Evolutionary conservation across 2,888 invertebrate genomes (phyloP).

Genomic region (Coleophora flavipennella): DNA sequence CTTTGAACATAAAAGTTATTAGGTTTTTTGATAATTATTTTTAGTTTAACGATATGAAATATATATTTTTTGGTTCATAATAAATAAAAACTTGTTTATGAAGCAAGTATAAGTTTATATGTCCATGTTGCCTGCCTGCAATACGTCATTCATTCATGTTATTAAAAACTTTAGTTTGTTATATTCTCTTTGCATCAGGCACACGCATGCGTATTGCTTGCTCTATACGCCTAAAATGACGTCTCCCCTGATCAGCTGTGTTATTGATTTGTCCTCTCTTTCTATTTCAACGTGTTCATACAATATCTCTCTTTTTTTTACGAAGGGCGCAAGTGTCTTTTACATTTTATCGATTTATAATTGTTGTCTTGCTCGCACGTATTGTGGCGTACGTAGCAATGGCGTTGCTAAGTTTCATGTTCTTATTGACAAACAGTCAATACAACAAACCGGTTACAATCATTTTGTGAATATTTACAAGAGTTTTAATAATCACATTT

Average conservation of each 20-base stretch:
- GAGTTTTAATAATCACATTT: conserved; percentile 8
- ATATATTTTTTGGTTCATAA: too few relatives aligned
- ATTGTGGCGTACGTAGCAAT: too few relatives aligned
- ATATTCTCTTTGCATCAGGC: background rate
- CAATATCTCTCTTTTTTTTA: background rate
- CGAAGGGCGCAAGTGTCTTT: background rate
- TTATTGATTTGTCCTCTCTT: conserved; percentile 7
- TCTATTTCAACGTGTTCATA: background rate
- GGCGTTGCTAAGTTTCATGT: background rate
- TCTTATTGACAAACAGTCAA: background rate
- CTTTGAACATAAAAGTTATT: too few relatives aligned
- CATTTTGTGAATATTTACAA: conserved; percentile 16
- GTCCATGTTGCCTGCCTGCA: too few relatives aligned
- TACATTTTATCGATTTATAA: conserved; percentile 1
- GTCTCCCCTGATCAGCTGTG: conserved; percentile 6
- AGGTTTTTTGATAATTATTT: too few relatives aligned
- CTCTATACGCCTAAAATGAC: conserved; percentile 3
- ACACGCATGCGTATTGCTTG: conserved; percentile 20
- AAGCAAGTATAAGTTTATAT: too few relatives aligned
- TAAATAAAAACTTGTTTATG: too few relatives aligned
- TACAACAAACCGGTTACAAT: background rate
- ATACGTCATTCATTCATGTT: too few relatives aligned
- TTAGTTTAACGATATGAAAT: too few relatives aligned
- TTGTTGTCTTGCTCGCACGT: background rate
- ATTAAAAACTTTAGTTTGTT: too few relatives aligned